Conservation (phyloP, 92 coral and sea anemone genomes). For the Epizoanthus stellaris region DNA sequence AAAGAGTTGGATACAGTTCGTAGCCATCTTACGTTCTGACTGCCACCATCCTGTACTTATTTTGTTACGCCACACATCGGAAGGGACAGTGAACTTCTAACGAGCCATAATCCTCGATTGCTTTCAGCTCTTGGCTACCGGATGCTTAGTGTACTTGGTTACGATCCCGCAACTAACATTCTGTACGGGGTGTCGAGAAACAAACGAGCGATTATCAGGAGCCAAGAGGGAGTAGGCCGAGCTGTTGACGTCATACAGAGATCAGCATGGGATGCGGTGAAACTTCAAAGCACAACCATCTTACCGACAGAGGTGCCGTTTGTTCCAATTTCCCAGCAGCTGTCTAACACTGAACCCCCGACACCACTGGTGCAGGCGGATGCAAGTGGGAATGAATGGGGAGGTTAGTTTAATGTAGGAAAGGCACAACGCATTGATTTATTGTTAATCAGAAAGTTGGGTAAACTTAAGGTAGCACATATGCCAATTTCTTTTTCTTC, state of each 20-base stretch:
- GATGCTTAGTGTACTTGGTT: conserved; percentile 20
- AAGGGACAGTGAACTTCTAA: too few relatives aligned
- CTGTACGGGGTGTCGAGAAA: conserved; percentile 53
- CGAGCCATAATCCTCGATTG: neutral
- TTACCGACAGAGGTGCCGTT: conserved; percentile 45
- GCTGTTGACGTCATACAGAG: neutral
- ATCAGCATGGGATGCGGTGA: conserved; percentile 34
- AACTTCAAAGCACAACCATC: neutral
- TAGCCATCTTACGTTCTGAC: too few relatives aligned
- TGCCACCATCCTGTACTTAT: too few relatives aligned
- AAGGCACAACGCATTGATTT: too few relatives aligned
- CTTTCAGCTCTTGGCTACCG: conserved; percentile 19
- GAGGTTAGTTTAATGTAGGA: too few relatives aligned
- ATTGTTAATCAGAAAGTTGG: too few relatives aligned
- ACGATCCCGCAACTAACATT: conserved; percentile 2
- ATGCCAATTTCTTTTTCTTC: too few relatives aligned
- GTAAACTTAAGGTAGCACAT: too few relatives aligned
- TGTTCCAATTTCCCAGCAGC: conserved; percentile 25
- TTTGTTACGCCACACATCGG: too few relatives aligned
- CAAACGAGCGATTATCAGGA: conserved; percentile 26
- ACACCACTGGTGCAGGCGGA: too few relatives aligned
- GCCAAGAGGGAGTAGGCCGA: conserved; percentile 35
- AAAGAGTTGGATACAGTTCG: too few relatives aligned
- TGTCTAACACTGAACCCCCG: neutral
- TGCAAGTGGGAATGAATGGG: too few relatives aligned